phyloP scores from a whole-genome alignment of 2,797 vertebrate genomes.

The Sylvilagus floridanus region DNA sequence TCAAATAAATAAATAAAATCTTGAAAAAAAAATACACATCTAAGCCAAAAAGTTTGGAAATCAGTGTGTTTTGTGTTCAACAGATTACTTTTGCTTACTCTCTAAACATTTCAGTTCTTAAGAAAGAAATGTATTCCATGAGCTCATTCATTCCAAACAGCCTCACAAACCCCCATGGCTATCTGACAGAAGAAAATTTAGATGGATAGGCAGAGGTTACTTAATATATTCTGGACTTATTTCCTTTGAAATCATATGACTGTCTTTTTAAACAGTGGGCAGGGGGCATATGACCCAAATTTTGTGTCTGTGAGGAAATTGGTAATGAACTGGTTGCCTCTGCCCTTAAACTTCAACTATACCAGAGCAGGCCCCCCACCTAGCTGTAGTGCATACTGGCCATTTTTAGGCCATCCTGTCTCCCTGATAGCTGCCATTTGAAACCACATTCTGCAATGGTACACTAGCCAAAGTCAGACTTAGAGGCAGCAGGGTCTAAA shows the following conservation, averaged over 20 bases:
- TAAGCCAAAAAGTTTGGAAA: background rate
- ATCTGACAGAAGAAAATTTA: background rate
- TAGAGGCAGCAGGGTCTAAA: constrained; percentile 11
- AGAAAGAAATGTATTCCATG: background rate
- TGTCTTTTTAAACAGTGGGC: background rate
- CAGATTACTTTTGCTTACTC: background rate
- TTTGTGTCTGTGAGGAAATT: background rate
- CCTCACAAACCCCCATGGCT: background rate
- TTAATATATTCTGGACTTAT: background rate
- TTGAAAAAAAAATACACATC: too few species aligned
- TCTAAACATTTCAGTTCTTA: background rate
- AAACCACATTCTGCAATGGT: background rate
- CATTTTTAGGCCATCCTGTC: background rate
- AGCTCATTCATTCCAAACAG: background rate
- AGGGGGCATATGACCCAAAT: background rate
- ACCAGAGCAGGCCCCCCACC: background rate
- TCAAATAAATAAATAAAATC: too few species aligned
- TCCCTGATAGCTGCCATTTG: constrained; percentile 33
- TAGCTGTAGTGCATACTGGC: background rate
- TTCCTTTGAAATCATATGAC: background rate
- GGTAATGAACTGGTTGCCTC: background rate
- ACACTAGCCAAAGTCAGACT: constrained; percentile 6
- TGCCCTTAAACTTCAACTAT: background rate
- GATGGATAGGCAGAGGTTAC: background rate
- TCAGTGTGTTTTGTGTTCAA: background rate